Percentiles rank a stretch among this genome's conserved stretches.
These are phyloP conservation scores for Myripristis murdjan DNA, from an alignment of 2,797 vertebrate species.

Conservation along the genomic window DNA sequence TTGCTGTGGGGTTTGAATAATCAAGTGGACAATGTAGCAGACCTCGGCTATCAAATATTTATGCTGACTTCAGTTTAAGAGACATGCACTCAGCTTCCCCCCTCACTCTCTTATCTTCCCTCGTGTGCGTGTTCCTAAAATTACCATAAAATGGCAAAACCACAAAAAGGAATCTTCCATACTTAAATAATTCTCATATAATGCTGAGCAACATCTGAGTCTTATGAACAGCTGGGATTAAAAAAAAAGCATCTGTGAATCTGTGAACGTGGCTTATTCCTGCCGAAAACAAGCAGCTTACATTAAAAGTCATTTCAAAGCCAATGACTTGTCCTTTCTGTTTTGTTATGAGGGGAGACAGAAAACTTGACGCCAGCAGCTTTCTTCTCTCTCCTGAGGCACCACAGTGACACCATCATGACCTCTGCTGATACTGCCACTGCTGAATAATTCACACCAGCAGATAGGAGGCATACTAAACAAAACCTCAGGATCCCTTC, in stretches of 20 bases:
- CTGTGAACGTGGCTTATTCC: neutral
- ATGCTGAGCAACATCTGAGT: neutral
- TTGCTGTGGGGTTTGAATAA: constrained; percentile 61
- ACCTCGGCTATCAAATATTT: constrained; percentile 74
- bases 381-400: constrained; percentile 7
- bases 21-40: constrained; percentile 40
- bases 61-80: constrained; percentile 53
- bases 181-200: neutral
- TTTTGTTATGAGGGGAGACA: constrained; percentile 15
- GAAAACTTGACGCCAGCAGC: constrained; percentile 16
- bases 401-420: constrained; percentile 10
- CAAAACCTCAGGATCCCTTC: constrained; percentile 29
- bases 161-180: neutral
- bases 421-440: constrained; percentile 22
- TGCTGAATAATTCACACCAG: constrained; percentile 52
- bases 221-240: too few relatives aligned
- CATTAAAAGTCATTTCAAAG: constrained; percentile 19
- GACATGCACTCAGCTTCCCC: constrained; percentile 33
- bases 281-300: neutral
- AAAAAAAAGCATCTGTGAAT: too few relatives aligned
- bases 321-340: neutral
- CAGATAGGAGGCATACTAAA: constrained; percentile 41
- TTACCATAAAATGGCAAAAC: neutral
- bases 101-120: neutral
- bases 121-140: constrained; percentile 2